These are phyloP conservation scores for Chrysemys picta DNA, from an alignment of 2,113 vertebrate species.

Conservation along the genomic window DNA sequence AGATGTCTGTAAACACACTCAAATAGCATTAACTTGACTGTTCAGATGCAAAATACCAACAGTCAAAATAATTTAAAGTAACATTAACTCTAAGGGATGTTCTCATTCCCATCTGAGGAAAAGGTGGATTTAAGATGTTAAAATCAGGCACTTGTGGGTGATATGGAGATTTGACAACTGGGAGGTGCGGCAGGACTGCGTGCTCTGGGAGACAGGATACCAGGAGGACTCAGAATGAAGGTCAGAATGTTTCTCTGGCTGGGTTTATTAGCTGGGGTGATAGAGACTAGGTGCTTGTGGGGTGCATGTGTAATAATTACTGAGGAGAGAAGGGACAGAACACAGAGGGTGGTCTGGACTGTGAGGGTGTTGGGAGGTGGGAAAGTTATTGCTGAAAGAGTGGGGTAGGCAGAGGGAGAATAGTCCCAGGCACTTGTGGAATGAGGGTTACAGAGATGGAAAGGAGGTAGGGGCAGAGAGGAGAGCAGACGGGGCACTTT, in stretches of 20 bases:
- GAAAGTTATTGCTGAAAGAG: neutral
- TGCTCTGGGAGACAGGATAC: neutral
- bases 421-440: neutral
- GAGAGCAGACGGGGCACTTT: neutral
- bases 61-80: neutral
- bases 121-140: neutral
- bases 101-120: neutral
- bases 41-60: neutral
- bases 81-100: neutral
- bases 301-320: neutral
- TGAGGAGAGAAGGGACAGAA: neutral
- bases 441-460: no score
- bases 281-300: neutral
- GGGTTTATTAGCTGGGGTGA: neutral
- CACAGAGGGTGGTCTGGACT: neutral
- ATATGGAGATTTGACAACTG: neutral
- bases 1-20: neutral
- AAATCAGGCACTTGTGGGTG: neutral
- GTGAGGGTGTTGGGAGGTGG: neutral
- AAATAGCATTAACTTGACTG: neutral
- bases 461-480: neutral
- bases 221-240: neutral
- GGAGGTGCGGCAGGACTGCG: no score
- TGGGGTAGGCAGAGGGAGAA: neutral
- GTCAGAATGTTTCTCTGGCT: neutral